Evolutionary conservation across 2,888 invertebrate genomes (phyloP).

Genomic region (Plagodis dolabraria): DNA sequence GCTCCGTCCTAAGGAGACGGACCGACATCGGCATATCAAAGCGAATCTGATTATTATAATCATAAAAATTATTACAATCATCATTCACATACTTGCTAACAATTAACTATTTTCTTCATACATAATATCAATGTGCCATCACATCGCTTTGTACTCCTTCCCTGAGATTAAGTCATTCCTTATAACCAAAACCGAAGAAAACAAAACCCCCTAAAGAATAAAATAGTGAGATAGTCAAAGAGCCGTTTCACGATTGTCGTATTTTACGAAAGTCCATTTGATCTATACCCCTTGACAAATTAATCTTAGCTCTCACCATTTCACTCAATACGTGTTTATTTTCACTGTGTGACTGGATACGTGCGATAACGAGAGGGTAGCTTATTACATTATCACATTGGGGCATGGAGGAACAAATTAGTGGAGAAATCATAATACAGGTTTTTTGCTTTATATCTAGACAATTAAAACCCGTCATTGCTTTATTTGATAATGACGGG

Average conservation of each 20-base stretch:
- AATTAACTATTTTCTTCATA: too few relatives aligned
- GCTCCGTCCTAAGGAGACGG: too few relatives aligned
- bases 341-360: constrained; percentile 21
- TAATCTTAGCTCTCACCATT: constrained; percentile 27
- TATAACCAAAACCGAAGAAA: neutral
- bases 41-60: too few relatives aligned
- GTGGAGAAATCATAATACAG: neutral
- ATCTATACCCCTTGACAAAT: constrained; percentile 21
- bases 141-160: too few relatives aligned
- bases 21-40: too few relatives aligned
- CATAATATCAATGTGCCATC: too few relatives aligned
- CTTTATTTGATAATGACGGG: too few relatives aligned
- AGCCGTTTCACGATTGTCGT: constrained; percentile 14
- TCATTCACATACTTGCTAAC: too few relatives aligned
- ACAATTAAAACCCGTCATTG: too few relatives aligned
- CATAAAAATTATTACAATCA: too few relatives aligned
- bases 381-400: constrained; percentile 19
- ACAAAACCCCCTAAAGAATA: constrained; percentile 4
- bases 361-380: constrained; percentile 17
- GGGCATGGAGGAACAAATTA: constrained; percentile 12
- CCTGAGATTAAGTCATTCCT: neutral
- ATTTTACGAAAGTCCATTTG: constrained; percentile 18
- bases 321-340: constrained; percentile 31
- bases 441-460: too few relatives aligned
- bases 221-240: constrained; percentile 17